phyloP scores from a whole-genome alignment of 2,888 invertebrate genomes.

The Rutpela maculata region DNA sequence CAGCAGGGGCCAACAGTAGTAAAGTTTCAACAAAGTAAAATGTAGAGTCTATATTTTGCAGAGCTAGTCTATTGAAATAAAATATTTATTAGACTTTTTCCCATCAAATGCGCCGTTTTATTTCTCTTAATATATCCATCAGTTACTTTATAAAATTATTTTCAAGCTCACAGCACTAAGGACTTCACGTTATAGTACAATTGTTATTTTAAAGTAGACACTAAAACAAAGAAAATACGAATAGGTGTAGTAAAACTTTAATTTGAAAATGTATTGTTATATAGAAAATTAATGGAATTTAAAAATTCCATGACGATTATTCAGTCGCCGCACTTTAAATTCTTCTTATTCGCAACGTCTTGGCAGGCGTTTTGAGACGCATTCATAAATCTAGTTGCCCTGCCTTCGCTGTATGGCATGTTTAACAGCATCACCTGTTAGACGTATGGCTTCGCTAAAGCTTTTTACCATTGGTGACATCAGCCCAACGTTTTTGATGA shows the following conservation, averaged over 20 bases:
- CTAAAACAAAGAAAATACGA: not conserved
- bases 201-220: not conserved
- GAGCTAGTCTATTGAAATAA: conserved; percentile 25
- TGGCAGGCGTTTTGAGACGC: too few relatives aligned
- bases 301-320: too few relatives aligned
- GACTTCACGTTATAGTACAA: not conserved
- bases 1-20: conserved; percentile 4
- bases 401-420: too few relatives aligned
- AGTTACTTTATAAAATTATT: not conserved
- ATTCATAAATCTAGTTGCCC: too few relatives aligned
- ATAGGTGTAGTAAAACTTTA: not conserved
- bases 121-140: conserved; percentile 14
- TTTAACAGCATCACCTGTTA: too few relatives aligned
- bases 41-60: conserved; percentile 26
- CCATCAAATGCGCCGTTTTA: not conserved
- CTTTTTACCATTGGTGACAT: too few relatives aligned
- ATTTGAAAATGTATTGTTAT: not conserved
- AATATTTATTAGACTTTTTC: conserved; percentile 17
- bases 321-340: too few relatives aligned
- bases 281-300: too few relatives aligned
- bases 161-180: not conserved
- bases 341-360: too few relatives aligned
- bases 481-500: too few relatives aligned
- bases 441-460: too few relatives aligned
- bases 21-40: conserved; percentile 30